phyloP scores from a whole-genome alignment of 1,140 invertebrate genomes.

The Monochamus saltuarius region DNA sequence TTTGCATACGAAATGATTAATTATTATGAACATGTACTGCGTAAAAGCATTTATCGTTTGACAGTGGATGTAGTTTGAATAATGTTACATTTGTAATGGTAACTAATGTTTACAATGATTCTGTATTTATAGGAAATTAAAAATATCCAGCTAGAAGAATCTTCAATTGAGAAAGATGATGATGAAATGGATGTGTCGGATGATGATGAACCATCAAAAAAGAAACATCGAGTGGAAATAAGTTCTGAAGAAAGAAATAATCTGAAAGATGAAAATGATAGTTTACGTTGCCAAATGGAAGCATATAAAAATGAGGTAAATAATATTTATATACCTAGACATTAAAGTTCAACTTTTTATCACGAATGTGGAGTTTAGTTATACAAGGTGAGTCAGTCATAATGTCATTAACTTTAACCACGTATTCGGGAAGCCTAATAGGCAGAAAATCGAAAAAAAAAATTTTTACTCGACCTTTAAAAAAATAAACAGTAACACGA shows the following conservation, averaged over 20 bases:
- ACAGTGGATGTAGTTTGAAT: neutral
- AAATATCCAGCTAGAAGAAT: conserved; percentile 72
- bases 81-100: neutral
- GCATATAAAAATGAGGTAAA: conserved; percentile 89
- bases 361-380: too few species aligned
- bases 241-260: conserved; percentile 53
- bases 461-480: too few species aligned
- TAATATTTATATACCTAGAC: too few species aligned
- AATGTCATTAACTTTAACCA: too few species aligned
- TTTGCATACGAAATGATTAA: too few species aligned
- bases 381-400: too few species aligned
- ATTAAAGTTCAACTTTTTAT: too few species aligned
- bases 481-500: too few species aligned
- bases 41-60: too few species aligned
- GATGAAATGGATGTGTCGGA: conserved; percentile 84
- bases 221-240: conserved; percentile 52
- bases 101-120: neutral
- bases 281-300: conserved; percentile 86
- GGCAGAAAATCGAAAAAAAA: too few species aligned
- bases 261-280: conserved; percentile 84
- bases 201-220: conserved; percentile 61
- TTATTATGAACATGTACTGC: too few species aligned
- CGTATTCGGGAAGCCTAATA: too few species aligned
- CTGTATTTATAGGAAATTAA: conserved; percentile 70
- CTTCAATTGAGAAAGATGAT: conserved; percentile 66